These are phyloP conservation scores for Batillaria attramentaria DNA, from an alignment of 1,140 invertebrate genomes.

Conservation along the genomic window DNA sequence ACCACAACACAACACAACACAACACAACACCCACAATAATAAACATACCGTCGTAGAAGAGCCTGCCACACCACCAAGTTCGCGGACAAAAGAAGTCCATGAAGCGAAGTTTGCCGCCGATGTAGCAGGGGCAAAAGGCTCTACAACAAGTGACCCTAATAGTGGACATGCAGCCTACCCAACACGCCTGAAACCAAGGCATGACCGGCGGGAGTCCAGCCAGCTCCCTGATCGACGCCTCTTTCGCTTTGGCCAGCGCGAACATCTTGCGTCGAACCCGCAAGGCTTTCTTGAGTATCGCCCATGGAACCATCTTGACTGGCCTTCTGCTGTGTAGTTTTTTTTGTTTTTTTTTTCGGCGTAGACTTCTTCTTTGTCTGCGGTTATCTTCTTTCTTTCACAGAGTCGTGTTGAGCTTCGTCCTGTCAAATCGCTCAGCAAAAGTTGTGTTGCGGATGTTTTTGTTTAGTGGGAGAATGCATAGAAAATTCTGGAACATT, in stretches of 20 bases:
- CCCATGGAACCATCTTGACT: neutral
- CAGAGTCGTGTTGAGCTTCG: no score
- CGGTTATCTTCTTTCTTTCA: neutral
- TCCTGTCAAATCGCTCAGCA: neutral
- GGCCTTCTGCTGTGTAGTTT: neutral
- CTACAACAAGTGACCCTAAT: conserved; percentile 45
- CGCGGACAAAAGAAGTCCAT: conserved; percentile 24
- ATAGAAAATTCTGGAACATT: neutral
- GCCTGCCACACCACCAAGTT: conserved; percentile 14
- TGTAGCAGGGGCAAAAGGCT: conserved; percentile 56
- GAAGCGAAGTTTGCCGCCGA: conserved; percentile 31
- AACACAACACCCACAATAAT: neutral
- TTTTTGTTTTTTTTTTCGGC: neutral
- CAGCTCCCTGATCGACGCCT: conserved; percentile 53
- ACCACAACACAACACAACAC: neutral
- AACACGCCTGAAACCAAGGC: conserved; percentile 52
- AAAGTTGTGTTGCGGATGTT: no score
- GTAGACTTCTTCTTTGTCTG: neutral
- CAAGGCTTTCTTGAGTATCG: conserved; percentile 14
- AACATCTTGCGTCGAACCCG: conserved; percentile 27
- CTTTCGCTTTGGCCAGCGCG: conserved; percentile 44
- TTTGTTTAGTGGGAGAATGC: neutral
- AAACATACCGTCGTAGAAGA: conserved; percentile 9
- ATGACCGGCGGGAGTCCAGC: conserved; percentile 53
- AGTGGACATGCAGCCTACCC: conserved; percentile 25